These are phyloP conservation scores for Arrhamphus sclerolepis DNA, from an alignment of 2,797 vertebrate species.

Conservation along the genomic window DNA sequence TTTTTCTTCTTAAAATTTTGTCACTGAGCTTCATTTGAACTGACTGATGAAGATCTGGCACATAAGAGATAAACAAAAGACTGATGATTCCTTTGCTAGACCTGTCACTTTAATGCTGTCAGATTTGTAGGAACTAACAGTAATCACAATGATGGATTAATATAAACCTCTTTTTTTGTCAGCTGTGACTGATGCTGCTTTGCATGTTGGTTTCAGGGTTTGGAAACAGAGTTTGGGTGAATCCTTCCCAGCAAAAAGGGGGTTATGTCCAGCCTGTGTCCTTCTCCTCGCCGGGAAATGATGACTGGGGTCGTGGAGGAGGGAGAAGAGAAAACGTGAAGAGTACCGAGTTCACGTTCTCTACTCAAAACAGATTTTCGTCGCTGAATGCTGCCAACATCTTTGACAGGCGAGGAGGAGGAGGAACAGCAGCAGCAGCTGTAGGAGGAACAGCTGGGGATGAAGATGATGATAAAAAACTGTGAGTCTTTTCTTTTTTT, in stretches of 20 bases:
- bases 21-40: no score
- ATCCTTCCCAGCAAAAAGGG: conserved; percentile 80
- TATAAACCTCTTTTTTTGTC: no score
- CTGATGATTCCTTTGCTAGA: no score
- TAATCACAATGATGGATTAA: no score
- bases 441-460: conserved; percentile 59
- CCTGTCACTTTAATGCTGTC: no score
- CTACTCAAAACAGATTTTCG: conserved; percentile 84
- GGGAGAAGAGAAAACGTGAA: conserved; percentile 70
- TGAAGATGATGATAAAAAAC: conserved; percentile 84
- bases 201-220: conserved; percentile 65
- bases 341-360: conserved; percentile 73
- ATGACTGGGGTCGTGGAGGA: conserved; percentile 66
- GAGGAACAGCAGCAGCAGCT: conserved; percentile 51
- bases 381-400: conserved; percentile 49
- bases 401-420: conserved; percentile 62
- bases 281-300: conserved; percentile 73
- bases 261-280: conserved; percentile 82
- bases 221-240: conserved; percentile 84
- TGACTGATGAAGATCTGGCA: no score
- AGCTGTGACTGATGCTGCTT: neutral
- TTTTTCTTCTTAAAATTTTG: no score
- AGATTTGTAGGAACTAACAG: no score
- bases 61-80: no score
- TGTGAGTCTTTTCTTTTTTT: conserved; percentile 79